A percentile compares a stretch with the other conserved stretches of the same genome.
phyloP scores from a whole-genome alignment of 2,113 vertebrate genomes.

The Centropristis striata region DNA sequence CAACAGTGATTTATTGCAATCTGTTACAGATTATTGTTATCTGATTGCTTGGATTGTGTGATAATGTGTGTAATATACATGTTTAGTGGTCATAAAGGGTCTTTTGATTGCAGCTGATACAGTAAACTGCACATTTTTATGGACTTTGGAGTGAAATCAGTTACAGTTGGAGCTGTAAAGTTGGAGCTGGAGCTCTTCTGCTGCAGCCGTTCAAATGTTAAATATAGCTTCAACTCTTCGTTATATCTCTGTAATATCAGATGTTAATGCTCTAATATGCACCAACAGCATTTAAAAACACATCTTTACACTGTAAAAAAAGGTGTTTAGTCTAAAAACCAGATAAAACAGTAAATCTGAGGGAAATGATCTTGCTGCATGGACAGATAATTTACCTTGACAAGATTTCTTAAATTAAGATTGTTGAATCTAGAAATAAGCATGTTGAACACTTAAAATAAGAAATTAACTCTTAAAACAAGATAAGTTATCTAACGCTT shows the following conservation, averaged over 20 bases:
- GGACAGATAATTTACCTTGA: too few species aligned
- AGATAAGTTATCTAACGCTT: too few species aligned
- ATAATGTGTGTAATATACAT: not conserved
- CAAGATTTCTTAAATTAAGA: too few species aligned
- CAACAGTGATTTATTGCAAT: not conserved
- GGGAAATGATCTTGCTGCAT: too few species aligned
- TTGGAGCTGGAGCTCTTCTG: not conserved
- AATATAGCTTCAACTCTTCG: not conserved
- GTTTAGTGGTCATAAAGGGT: not conserved
- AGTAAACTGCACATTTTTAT: not conserved
- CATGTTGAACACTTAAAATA: too few species aligned
- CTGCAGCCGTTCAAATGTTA: not conserved
- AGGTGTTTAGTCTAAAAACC: too few species aligned
- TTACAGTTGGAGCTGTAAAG: not conserved
- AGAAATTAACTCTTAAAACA: too few species aligned
- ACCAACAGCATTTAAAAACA: too few species aligned
- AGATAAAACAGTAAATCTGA: too few species aligned
- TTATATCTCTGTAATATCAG: not conserved
- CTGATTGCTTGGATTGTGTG: not conserved
- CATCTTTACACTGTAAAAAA: too few species aligned
- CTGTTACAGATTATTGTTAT: not conserved
- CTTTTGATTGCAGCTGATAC: not conserved
- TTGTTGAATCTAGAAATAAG: too few species aligned
- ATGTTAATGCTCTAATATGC: too few species aligned
- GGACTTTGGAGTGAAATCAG: not conserved